Evolutionary conservation across 2,113 vertebrate species (phyloP).

Genomic region (Paradisaea rubra): DNA sequence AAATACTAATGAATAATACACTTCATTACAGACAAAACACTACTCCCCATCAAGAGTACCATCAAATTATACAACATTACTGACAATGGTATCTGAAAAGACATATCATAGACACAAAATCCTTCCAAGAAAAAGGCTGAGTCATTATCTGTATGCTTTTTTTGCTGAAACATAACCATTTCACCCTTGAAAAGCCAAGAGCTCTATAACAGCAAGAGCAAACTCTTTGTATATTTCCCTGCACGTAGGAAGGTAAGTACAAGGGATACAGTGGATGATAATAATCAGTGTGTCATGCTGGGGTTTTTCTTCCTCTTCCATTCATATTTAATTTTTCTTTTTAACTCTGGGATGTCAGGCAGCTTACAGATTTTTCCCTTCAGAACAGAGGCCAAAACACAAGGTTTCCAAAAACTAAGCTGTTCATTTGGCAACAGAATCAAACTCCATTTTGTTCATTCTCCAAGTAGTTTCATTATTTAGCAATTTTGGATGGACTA

Average conservation of each 20-base stretch:
- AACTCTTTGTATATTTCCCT: neutral
- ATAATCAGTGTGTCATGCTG: neutral
- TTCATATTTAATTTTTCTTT: slow-evolving; percentile 13
- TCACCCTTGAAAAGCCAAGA: neutral
- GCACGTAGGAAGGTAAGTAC: neutral
- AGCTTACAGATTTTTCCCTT: neutral
- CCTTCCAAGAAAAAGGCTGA: neutral
- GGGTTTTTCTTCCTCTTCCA: neutral
- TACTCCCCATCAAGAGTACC: neutral
- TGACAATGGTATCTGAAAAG: neutral
- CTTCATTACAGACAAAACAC: slow-evolving; percentile 35
- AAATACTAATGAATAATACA: slow-evolving; percentile 31
- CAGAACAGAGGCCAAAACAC: neutral
- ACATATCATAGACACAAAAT: neutral
- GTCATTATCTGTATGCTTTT: neutral
- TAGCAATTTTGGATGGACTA: neutral
- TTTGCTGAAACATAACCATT: neutral
- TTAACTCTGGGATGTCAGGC: neutral
- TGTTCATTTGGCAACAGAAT: neutral
- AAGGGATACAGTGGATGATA: neutral
- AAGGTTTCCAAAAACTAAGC: neutral
- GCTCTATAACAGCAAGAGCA: neutral
- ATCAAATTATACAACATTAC: slow-evolving; percentile 20
- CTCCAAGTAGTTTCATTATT: neutral
- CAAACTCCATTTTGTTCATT: neutral